Conservation (phyloP, 2,888 invertebrate genomes). For the Darwinula stevensoni region DNA sequence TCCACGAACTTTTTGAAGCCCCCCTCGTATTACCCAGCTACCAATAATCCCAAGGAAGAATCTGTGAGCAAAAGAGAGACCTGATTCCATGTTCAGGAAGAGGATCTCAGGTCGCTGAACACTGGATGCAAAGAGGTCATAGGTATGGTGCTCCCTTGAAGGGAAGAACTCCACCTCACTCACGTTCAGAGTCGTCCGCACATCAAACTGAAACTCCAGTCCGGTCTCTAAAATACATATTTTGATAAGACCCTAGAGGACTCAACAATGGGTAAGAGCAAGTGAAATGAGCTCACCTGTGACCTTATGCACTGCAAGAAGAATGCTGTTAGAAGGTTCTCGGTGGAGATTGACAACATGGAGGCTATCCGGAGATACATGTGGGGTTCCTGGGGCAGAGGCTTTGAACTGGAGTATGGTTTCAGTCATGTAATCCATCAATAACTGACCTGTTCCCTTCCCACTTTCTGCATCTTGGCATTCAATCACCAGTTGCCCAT, state of each 20-base stretch:
- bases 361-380: slow-evolving; percentile 36
- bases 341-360: slow-evolving; percentile 33
- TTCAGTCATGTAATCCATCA: slow-evolving; percentile 39
- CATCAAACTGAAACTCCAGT: slow-evolving; percentile 35
- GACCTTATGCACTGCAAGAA: slow-evolving; percentile 30
- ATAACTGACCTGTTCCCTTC: slow-evolving; percentile 29
- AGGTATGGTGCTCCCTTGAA: slow-evolving; percentile 34
- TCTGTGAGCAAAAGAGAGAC: slow-evolving; percentile 17
- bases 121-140: slow-evolving; percentile 38
- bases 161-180: slow-evolving; percentile 40
- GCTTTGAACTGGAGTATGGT: slow-evolving; percentile 30
- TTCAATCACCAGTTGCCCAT: slow-evolving; percentile 36
- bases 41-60: no score
- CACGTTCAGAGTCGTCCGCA: slow-evolving; percentile 37
- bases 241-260: no score
- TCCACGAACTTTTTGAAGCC: no score
- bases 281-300: slow-evolving; percentile 18
- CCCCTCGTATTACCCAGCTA: no score
- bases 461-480: slow-evolving; percentile 33
- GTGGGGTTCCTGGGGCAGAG: slow-evolving; percentile 29
- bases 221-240: slow-evolving; percentile 23
- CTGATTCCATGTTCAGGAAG: slow-evolving; percentile 33
- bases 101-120: slow-evolving; percentile 37
- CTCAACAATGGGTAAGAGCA: not conserved
- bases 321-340: slow-evolving; percentile 24